Conservation (phyloP, 2,113 vertebrate genomes). For the Perccottus glenii region DNA sequence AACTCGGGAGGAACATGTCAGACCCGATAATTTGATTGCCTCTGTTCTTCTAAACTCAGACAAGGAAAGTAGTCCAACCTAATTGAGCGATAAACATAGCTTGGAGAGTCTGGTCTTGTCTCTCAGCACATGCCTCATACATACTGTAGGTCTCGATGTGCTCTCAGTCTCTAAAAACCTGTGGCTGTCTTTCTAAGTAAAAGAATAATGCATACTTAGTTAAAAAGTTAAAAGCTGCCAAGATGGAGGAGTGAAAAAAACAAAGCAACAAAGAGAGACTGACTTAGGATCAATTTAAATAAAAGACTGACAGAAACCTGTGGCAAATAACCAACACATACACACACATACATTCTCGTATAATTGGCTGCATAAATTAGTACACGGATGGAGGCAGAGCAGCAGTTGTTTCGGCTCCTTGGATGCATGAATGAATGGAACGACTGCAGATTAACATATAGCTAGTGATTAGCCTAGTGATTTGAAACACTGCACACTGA, state of each 20-base stretch:
- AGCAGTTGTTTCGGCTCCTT: slow-evolving; percentile 1
- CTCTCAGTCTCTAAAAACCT: no score
- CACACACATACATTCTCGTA: background rate
- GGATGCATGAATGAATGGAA: slow-evolving; percentile 2
- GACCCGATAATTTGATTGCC: no score
- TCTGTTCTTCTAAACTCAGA: no score
- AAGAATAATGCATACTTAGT: background rate
- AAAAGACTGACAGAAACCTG: slow-evolving; percentile 21
- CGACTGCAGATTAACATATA: slow-evolving; percentile 20
- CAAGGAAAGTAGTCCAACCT: no score
- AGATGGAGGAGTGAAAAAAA: background rate
- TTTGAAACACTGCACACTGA: slow-evolving; percentile 10
- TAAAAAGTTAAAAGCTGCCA: slow-evolving; percentile 1
- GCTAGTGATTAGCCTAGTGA: slow-evolving; percentile 6
- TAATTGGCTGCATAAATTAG: slow-evolving; percentile 13
- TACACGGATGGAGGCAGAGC: background rate
- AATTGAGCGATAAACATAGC: no score
- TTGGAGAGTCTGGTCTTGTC: background rate
- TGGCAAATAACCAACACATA: slow-evolving; percentile 22
- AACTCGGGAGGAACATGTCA: no score
- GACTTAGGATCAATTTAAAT: slow-evolving; percentile 37
- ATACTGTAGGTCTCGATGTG: no score
- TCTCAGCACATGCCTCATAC: no score
- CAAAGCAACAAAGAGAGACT: slow-evolving; percentile 5
- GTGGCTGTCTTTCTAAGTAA: no score